Conservation (phyloP, 1,140 invertebrate species). For the Pinna nobilis region DNA sequence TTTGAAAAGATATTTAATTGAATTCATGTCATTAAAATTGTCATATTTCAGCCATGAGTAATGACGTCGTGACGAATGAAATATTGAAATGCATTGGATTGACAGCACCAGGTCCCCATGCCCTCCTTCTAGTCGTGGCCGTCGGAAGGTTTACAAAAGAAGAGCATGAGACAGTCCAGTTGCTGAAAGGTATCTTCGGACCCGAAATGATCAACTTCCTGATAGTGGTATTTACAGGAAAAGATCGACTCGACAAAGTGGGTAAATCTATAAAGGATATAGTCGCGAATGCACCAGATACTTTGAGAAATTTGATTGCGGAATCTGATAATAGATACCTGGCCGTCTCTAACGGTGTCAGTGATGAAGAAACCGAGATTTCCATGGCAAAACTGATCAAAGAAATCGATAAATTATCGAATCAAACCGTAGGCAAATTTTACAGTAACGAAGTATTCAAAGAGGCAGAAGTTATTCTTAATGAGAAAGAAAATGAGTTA, state of each 20-base stretch:
- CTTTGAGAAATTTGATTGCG: constrained; percentile 2
- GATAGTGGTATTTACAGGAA: constrained; percentile 29
- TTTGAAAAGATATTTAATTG: too few relatives aligned
- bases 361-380: background rate
- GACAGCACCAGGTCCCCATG: constrained; percentile 41
- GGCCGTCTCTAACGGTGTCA: constrained; percentile 17
- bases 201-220: constrained; percentile 27
- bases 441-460: constrained; percentile 20
- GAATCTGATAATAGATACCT: constrained; percentile 20
- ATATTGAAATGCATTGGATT: constrained; percentile 41
- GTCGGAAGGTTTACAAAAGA: constrained; percentile 41
- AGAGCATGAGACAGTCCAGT: constrained; percentile 3
- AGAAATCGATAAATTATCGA: constrained; percentile 4
- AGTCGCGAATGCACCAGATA: constrained; percentile 11
- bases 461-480: constrained; percentile 8
- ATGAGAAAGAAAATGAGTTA: constrained; percentile 6
- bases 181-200: constrained; percentile 23
- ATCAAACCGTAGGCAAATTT: constrained; percentile 2
- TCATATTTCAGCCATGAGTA: background rate
- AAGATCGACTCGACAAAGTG: constrained; percentile 21
- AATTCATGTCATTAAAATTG: too few relatives aligned
- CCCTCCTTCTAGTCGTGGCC: constrained; percentile 31
- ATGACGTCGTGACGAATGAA: constrained; percentile 23
- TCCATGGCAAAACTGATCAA: background rate
- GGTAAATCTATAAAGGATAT: constrained; percentile 14